Base-by-base conservation (phyloP, 2,888 invertebrate genomes). In the Drosophila basisetae region DNA sequence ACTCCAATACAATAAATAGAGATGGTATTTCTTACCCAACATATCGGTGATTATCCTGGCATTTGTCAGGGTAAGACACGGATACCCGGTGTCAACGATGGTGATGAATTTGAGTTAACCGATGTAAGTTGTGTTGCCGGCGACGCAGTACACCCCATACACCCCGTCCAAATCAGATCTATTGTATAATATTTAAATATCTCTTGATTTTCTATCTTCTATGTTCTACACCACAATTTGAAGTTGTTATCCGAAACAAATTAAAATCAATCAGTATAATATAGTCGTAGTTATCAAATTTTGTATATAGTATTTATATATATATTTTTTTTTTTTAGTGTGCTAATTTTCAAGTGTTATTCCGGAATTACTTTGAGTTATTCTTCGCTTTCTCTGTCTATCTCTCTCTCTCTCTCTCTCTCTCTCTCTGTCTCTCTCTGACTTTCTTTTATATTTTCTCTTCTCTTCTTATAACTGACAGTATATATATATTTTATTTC, bases 41-140 rank as follows among this genome's bases (percentile, higher is more conserved):
- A 97, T 94, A 96, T 97, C 94, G 95, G 95, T 93, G 96, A 96
- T 94, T 99, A 98, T 95, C 95, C 96, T 94, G 97, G 96, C 95
- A 96, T 98, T 95, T 96, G 97, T 95, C 98, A 98, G 95, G 98
- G 98, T 94, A 97, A 97, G 95, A 97, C 96, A 93, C 96, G 96
- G 94, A 98, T 99, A 94, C 98, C 98, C 94, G 97, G 97, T 94
- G 96, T 99, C 94, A 98, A 98, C 95, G 99, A 99, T 95, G 96
- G 95, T 92, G 96, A 96, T 94, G 98, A 98, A 94, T 97, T 97
- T 95, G 95, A 95, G 94, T 94, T 95, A 92, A 97, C 97, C 92
- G 96, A 97, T 94, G 97, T 97, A 97, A 97, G 97, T 96, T 91
- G 84, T 88, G 82, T 81, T 78, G 71, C 79, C 78, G 82, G 63